Base-by-base conservation (phyloP, 2,113 vertebrate species). In the Cavia porcellus region DNA sequence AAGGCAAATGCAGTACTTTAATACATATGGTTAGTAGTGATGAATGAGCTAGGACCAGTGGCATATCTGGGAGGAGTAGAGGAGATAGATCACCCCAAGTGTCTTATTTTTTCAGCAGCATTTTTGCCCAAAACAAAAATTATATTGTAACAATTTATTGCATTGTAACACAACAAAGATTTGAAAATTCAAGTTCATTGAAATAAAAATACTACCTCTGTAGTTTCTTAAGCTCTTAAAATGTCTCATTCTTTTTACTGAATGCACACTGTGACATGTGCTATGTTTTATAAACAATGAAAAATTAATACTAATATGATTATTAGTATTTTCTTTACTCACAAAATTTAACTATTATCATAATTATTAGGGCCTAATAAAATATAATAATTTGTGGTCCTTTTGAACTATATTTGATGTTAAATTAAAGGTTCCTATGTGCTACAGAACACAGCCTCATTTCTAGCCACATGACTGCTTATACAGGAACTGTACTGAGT, bases 11-110 rank as follows among this genome's bases (percentile, higher is more conserved):
- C n/a, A 38, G 8, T 22, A 38, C 17, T 20, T 42, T 32, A 32
- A 8, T 66, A 66, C 32, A 32, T 35, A 66, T 35, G 30, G 64
- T 66, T 30, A 66, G 64, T 3, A 66, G 30, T 2, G 64, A 66
- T 64, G 62, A 30, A 64, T 28, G 10, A 32, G 28, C 62, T 32
- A 66, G 62, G 62, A 7, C 62, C 30, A 66, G 28, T 13, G 30
- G 15, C 38, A 17, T 38, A 72, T 22, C 15, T 72, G 68, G 68
- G n/a, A 38, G 19, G 19, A 8, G 5, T 7, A 72, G 68, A 38
- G 8, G 19, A 8, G 14, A 20, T 9, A 3, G n/a, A 19, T n/a
- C 15, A 38, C 7, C 8, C 8, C 35, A 72, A 32, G 7, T 1
- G 13, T 38, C 68, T 22, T 70, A 35, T 3, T 22, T 38, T 38